Evolutionary conservation across 2,797 vertebrate genomes (phyloP).

Genomic region (Fistularia commersonii): DNA sequence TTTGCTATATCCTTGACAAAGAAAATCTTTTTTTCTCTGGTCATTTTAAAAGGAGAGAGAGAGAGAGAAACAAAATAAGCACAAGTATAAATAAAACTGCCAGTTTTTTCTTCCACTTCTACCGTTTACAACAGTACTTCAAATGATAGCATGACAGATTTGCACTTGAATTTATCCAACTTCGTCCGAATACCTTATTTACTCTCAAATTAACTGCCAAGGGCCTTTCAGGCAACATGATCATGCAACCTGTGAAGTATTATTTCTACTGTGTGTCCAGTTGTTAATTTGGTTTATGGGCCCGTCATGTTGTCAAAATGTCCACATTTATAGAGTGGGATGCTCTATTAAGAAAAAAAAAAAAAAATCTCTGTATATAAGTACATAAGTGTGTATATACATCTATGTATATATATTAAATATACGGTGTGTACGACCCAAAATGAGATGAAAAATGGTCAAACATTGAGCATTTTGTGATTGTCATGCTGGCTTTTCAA

Average conservation of each 20-base stretch:
- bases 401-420: slow-evolving; percentile 40
- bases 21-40: neutral
- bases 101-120: slow-evolving; percentile 31
- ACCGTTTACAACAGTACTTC: slow-evolving; percentile 25
- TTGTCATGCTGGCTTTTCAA: slow-evolving; percentile 49
- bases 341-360: no score
- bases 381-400: slow-evolving; percentile 60
- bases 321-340: slow-evolving; percentile 19
- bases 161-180: slow-evolving; percentile 58
- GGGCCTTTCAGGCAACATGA: slow-evolving; percentile 54
- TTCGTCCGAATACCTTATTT: slow-evolving; percentile 16
- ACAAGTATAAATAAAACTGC: slow-evolving; percentile 62
- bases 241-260: slow-evolving; percentile 49
- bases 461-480: slow-evolving; percentile 53
- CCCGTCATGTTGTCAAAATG: slow-evolving; percentile 19
- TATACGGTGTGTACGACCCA: slow-evolving; percentile 52
- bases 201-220: slow-evolving; percentile 52
- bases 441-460: slow-evolving; percentile 45
- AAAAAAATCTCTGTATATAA: slow-evolving; percentile 42
- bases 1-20: slow-evolving; percentile 32
- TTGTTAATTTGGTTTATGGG: slow-evolving; percentile 52
- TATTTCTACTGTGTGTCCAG: slow-evolving; percentile 64
- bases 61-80: slow-evolving; percentile 47
- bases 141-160: slow-evolving; percentile 43
- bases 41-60: slow-evolving; percentile 11